These are phyloP conservation scores for Heteromormyrus szaboi DNA, from an alignment of 2,797 vertebrate species.

Conservation along the genomic window DNA sequence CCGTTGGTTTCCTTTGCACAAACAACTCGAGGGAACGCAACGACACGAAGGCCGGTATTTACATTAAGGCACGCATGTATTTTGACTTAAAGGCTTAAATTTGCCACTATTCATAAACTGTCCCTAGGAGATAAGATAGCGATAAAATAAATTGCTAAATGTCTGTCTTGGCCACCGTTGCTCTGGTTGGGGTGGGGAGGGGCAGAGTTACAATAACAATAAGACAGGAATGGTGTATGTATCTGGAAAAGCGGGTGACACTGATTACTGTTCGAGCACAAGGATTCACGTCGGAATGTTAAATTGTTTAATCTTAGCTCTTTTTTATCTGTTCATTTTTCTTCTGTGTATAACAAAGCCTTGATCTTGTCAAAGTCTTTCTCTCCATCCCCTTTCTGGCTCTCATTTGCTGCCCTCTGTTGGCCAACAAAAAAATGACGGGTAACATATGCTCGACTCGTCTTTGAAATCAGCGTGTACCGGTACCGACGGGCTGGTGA, in stretches of 20 bases:
- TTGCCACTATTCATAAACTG: conserved; percentile 58
- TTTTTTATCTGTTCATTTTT: conserved; percentile 10
- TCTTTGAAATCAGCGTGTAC: neutral
- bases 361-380: neutral
- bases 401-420: conserved; percentile 4
- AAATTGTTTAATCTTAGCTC: conserved; percentile 10
- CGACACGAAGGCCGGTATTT: neutral
- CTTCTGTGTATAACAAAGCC: conserved; percentile 14
- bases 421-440: neutral
- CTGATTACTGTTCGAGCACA: neutral
- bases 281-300: conserved; percentile 9
- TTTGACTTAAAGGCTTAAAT: conserved; percentile 45
- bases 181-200: neutral
- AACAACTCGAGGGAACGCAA: neutral
- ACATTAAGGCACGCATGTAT: neutral
- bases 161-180: neutral
- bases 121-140: conserved; percentile 50
- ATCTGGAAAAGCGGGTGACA: neutral
- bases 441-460: neutral
- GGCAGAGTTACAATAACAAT: neutral
- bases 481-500: neutral
- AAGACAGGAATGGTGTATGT: neutral
- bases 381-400: neutral
- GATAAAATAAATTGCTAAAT: conserved; percentile 1
- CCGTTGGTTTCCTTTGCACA: neutral